These are phyloP conservation scores for Champsocephalus gunnari DNA, from an alignment of 2,797 vertebrate genomes.

Conservation along the genomic window DNA sequence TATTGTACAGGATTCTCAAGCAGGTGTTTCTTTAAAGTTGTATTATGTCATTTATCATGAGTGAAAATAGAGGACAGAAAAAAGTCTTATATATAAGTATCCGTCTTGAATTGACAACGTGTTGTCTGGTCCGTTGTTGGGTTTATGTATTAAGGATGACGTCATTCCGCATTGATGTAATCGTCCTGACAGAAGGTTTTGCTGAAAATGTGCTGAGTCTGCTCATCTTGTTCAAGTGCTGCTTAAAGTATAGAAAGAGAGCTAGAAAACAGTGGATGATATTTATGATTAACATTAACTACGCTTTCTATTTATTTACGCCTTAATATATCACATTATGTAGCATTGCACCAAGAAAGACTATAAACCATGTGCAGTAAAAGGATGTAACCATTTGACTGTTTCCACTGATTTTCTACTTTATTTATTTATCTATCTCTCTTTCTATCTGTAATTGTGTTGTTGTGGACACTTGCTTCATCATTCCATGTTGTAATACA, in stretches of 20 bases:
- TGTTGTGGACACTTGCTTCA: conserved; percentile 31
- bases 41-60: conserved; percentile 15
- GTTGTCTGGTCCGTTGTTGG: conserved; percentile 55
- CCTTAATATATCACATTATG: conserved; percentile 15
- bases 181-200: conserved; percentile 74
- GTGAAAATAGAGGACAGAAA: not conserved
- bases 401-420: not conserved
- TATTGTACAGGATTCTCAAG: not conserved
- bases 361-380: not conserved
- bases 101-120: conserved; percentile 57
- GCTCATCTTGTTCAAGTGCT: conserved; percentile 57
- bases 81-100: conserved; percentile 45
- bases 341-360: not conserved
- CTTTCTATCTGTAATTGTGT: not conserved
- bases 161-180: conserved; percentile 73
- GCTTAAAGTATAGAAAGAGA: conserved; percentile 10
- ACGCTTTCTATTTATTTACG: not conserved
- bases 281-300: not conserved
- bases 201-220: conserved; percentile 76
- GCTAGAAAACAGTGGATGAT: not conserved
- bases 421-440: not conserved
- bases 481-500: conserved; percentile 35
- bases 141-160: conserved; percentile 73
- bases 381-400: not conserved
- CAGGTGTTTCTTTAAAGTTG: conserved; percentile 21